Conservation (phyloP, 2,113 vertebrate genomes). For the Festucalex cinctus region DNA sequence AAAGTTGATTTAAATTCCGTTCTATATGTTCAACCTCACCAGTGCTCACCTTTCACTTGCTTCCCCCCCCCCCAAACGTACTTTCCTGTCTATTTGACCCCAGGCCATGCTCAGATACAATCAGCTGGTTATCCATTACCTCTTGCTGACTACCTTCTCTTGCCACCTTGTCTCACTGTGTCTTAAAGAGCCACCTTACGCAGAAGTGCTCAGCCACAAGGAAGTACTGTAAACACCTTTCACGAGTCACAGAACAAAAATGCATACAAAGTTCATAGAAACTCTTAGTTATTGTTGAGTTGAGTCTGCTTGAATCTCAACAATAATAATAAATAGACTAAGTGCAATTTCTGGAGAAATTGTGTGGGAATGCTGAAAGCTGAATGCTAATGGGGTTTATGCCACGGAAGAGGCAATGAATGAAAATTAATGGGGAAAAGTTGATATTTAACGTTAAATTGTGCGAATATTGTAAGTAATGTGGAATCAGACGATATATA, state of each 20-base stretch:
- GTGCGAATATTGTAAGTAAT: no score
- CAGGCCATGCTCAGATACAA: constrained; percentile 63
- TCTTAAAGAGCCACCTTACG: constrained; percentile 55
- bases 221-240: not conserved
- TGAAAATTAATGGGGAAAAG: no score
- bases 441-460: no score
- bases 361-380: no score
- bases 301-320: no score
- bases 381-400: no score
- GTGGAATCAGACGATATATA: no score
- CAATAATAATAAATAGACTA: no score
- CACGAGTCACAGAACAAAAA: not conserved
- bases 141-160: constrained; percentile 51
- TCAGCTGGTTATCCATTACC: constrained; percentile 77
- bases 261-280: not conserved
- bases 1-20: constrained; percentile 5
- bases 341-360: no score
- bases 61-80: constrained; percentile 16
- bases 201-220: constrained; percentile 8
- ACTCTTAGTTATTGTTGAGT: no score
- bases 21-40: not conserved
- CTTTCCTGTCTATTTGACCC: constrained; percentile 62
- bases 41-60: not conserved
- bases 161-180: constrained; percentile 49
- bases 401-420: no score